A percentile compares a stretch with the other conserved stretches of the same genome.
phyloP scores from a whole-genome alignment of 2,113 vertebrate species.

The Odontophorus gujanensis region DNA sequence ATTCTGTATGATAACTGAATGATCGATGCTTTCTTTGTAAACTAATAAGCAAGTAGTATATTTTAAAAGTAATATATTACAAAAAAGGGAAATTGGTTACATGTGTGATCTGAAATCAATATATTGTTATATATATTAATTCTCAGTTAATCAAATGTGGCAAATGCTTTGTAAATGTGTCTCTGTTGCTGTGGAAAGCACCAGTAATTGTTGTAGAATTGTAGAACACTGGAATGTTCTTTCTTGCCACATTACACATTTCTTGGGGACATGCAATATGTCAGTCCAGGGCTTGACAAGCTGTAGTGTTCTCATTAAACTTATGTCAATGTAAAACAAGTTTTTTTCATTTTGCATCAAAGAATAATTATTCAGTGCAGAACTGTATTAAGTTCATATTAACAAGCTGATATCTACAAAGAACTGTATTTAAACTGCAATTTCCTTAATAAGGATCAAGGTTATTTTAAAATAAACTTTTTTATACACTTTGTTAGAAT shows the following conservation, averaged over 20 bases:
- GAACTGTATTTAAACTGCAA: slow-evolving; percentile 15
- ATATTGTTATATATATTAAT: neutral
- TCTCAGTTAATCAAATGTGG: neutral
- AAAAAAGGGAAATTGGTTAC: neutral
- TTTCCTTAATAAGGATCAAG: slow-evolving; percentile 6
- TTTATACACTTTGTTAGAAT: slow-evolving; percentile 10
- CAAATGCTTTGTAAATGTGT: slow-evolving; percentile 16
- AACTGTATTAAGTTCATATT: neutral
- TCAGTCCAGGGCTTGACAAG: neutral
- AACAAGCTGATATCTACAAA: slow-evolving; percentile 24
- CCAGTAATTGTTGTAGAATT: neutral
- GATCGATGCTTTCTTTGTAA: neutral
- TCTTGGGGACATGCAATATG: neutral
- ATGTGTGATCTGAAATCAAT: neutral
- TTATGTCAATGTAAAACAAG: neutral
- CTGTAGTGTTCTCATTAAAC: neutral
- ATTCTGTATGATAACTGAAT: neutral
- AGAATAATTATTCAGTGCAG: slow-evolving; percentile 14
- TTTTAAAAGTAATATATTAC: neutral
- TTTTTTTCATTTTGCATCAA: neutral
- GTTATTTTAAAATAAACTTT: neutral
- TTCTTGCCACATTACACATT: neutral
- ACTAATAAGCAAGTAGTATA: neutral
- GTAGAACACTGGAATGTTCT: neutral
- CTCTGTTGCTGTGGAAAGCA: neutral